Conservation (phyloP, 2,888 invertebrate species). For the Trachelus troglodyta region DNA sequence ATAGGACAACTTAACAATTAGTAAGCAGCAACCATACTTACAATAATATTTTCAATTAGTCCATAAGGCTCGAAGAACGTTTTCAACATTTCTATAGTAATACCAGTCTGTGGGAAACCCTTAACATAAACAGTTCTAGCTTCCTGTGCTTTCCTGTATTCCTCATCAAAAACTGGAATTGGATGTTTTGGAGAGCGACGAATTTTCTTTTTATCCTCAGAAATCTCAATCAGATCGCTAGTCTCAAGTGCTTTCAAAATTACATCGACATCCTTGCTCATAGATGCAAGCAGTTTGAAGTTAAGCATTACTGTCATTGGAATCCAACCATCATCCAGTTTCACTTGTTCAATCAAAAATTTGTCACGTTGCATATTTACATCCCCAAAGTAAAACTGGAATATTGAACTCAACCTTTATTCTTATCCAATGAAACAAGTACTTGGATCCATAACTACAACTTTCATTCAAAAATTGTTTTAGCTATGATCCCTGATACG, state of each 20-base stretch:
- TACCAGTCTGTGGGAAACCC: conserved; percentile 80
- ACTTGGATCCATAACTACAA: neutral
- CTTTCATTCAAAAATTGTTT: neutral
- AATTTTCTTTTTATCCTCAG: conserved; percentile 78
- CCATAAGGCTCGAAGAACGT: conserved; percentile 79
- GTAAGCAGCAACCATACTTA: conserved; percentile 41
- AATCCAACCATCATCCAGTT: conserved; percentile 92
- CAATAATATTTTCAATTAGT: conserved; percentile 62
- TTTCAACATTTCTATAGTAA: conserved; percentile 77
- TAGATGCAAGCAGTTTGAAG: conserved; percentile 85
- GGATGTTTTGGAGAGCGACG: conserved; percentile 80
- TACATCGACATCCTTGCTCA: conserved; percentile 76
- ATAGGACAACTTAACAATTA: no score
- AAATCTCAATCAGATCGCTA: conserved; percentile 73
- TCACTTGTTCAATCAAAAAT: conserved; percentile 89
- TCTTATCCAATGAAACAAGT: neutral
- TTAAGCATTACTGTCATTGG: conserved; percentile 84
- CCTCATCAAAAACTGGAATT: conserved; percentile 86
- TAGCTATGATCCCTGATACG: neutral
- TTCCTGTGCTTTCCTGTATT: conserved; percentile 81
- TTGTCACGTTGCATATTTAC: conserved; percentile 92
- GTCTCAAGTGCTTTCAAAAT: conserved; percentile 82
- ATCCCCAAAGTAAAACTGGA: conserved; percentile 86
- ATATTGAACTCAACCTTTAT: conserved; percentile 7
- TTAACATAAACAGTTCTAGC: conserved; percentile 88